phyloP scores from a whole-genome alignment of 1,140 invertebrate genomes.

The Rhagoletis pomonella region DNA sequence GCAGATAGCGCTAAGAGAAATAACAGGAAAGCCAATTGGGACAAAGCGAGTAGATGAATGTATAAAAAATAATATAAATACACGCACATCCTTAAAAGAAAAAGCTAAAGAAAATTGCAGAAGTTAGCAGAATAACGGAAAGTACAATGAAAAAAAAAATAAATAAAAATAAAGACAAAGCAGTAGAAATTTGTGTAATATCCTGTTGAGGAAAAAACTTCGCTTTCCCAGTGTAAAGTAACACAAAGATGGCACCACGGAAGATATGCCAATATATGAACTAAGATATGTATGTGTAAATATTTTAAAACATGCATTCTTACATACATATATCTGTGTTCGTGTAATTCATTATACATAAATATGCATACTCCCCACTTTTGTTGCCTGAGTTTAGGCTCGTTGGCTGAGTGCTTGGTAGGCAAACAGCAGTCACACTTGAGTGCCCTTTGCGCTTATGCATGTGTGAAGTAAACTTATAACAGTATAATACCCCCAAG shows the following conservation, averaged over 20 bases:
- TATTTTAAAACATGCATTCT: neutral
- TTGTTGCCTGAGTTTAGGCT: neutral
- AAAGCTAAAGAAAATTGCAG: neutral
- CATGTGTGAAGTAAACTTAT: neutral
- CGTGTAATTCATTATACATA: neutral
- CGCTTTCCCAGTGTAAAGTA: neutral
- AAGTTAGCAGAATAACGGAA: neutral
- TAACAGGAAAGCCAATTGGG: neutral
- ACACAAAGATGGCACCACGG: neutral
- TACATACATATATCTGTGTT: neutral
- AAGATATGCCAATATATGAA: neutral
- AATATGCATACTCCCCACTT: neutral
- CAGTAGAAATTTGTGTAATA: neutral
- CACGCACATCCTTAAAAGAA: neutral
- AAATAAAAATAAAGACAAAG: neutral
- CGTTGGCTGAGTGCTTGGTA: too few species aligned
- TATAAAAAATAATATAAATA: neutral
- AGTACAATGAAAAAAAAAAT: neutral
- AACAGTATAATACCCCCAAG: neutral
- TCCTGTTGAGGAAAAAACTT: neutral
- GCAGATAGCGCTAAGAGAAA: neutral
- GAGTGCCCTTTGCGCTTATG: neutral
- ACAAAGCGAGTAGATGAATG: neutral
- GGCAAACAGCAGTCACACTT: too few species aligned
- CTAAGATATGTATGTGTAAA: neutral